Evolutionary conservation across 2,797 vertebrate genomes (phyloP).

Genomic region (Melanogrammus aeglefinus): DNA sequence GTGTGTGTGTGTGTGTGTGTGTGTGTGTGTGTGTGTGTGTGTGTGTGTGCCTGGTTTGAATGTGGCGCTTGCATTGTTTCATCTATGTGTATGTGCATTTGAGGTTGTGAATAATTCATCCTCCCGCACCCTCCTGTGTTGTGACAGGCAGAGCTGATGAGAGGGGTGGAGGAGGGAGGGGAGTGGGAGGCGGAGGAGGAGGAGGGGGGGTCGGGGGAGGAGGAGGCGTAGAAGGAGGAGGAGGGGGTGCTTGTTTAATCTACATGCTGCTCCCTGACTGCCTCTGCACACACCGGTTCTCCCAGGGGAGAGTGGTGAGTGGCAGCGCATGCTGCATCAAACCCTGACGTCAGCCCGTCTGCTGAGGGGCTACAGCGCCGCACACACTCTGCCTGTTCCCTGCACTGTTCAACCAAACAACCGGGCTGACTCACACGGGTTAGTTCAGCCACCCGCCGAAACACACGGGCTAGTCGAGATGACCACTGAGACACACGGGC

Average conservation of each 20-base stretch:
- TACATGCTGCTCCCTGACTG: constrained; percentile 37
- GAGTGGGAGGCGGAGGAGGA: background rate
- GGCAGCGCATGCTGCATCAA: constrained; percentile 18
- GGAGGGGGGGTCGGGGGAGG: too few species aligned
- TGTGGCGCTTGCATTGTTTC: background rate
- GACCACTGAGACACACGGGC: too few species aligned
- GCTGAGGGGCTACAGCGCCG: background rate
- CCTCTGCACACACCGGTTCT: constrained; percentile 24
- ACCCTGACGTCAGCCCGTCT: background rate
- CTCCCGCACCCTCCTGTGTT: constrained; percentile 14
- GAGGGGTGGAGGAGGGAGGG: background rate
- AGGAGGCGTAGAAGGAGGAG: background rate
- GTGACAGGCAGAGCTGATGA: constrained; percentile 20
- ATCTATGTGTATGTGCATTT: background rate
- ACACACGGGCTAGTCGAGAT: too few species aligned
- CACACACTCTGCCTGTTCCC: background rate
- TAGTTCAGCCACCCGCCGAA: too few species aligned
- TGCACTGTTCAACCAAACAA: too few species aligned
- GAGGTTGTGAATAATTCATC: constrained; percentile 53
- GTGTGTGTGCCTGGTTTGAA: background rate
- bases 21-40: background rate
- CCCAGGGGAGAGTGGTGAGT: constrained; percentile 21
- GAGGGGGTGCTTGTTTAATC: constrained; percentile 38
- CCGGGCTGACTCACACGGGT: too few species aligned
- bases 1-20: background rate